Evolutionary conservation across 2,888 invertebrate species (phyloP).

Genomic region (Hartigia nigra): DNA sequence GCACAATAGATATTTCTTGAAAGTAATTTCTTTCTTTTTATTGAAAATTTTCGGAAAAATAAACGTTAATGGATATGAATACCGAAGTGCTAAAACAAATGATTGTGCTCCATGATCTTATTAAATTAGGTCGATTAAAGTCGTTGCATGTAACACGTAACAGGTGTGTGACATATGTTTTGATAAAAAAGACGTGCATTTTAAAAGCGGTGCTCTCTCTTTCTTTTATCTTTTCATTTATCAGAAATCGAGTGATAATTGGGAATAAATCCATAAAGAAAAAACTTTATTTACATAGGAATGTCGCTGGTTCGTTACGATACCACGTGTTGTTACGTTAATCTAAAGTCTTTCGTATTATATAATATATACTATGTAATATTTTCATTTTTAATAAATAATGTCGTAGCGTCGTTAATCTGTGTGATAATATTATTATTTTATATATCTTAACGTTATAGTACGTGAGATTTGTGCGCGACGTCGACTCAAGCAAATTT

Average conservation of each 20-base stretch:
- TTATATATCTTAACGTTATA: background rate
- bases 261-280: conserved; percentile 8
- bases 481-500: background rate
- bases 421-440: background rate
- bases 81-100: background rate
- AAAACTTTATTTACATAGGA: conserved; percentile 44
- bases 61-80: conserved; percentile 10
- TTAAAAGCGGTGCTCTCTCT: background rate
- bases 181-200: conserved; percentile 14
- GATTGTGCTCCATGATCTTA: background rate
- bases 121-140: conserved; percentile 15
- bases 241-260: background rate
- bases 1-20: background rate
- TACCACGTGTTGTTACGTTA: conserved; percentile 24
- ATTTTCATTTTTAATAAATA: conserved; percentile 8
- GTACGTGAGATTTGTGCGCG: conserved; percentile 4
- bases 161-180: conserved; percentile 26
- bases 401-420: conserved; percentile 1
- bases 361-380: conserved; percentile 13
- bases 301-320: conserved; percentile 32
- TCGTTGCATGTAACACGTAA: conserved; percentile 37
- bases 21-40: conserved; percentile 2
- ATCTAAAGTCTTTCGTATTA: conserved; percentile 32
- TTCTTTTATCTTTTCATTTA: background rate
- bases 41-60: conserved; percentile 5